Evolutionary conservation across 2,113 vertebrate genomes (phyloP).

Genomic region (Chloebia gouldiae): DNA sequence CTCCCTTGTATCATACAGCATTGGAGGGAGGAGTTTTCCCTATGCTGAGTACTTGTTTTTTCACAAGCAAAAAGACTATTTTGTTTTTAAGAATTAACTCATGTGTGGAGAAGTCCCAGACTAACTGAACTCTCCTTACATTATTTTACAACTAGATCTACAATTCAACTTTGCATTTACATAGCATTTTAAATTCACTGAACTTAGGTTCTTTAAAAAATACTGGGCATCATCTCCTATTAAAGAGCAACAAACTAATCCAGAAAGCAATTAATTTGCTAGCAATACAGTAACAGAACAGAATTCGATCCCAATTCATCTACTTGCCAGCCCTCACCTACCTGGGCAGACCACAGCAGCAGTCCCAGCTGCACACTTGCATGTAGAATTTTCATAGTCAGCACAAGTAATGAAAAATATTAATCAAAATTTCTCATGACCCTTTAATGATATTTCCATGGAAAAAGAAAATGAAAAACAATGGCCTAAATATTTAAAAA

Average conservation of each 20-base stretch:
- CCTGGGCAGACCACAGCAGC: not conserved
- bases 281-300: not conserved
- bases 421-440: not conserved
- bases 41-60: not conserved
- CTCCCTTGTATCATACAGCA: not conserved
- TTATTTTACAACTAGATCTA: not conserved
- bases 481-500: slow-evolving; percentile 16
- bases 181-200: not conserved
- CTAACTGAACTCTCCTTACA: not conserved
- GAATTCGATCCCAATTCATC: not conserved
- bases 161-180: not conserved
- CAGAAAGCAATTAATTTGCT: not conserved
- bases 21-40: not conserved
- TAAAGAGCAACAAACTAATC: not conserved
- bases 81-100: not conserved
- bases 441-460: not conserved
- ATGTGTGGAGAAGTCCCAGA: not conserved
- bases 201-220: not conserved
- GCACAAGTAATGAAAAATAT: slow-evolving; percentile 23
- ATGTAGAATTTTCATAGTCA: not conserved
- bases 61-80: not conserved
- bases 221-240: not conserved
- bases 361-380: not conserved
- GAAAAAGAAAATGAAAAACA: not conserved
- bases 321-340: not conserved